phyloP scores from a whole-genome alignment of 2,797 vertebrate genomes.

The Lateolabrax maculatus region DNA sequence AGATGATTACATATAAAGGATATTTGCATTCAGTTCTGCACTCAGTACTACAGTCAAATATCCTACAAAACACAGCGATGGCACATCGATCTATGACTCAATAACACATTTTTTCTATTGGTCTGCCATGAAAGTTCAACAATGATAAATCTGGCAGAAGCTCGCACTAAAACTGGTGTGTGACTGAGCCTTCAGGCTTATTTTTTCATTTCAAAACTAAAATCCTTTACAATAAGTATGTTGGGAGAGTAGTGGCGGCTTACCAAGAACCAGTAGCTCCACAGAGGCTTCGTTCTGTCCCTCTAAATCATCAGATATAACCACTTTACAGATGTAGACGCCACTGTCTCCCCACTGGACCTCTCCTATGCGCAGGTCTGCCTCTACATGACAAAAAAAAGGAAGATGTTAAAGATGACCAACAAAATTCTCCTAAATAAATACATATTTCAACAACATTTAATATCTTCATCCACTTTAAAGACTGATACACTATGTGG shows the following conservation, averaged over 20 bases:
- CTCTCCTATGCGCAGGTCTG: slow-evolving; percentile 92
- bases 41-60: neutral
- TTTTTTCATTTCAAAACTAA: neutral
- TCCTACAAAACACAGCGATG: neutral
- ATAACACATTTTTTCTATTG: neutral
- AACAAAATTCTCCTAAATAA: neutral
- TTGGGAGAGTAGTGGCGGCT: slow-evolving; percentile 63
- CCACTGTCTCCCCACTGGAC: slow-evolving; percentile 96
- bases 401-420: neutral
- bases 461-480: neutral
- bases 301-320: slow-evolving; percentile 93
- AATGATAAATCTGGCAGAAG: neutral
- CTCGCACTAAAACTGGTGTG: neutral
- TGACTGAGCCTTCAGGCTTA: neutral
- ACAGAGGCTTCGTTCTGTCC: slow-evolving; percentile 93
- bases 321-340: slow-evolving; percentile 93
- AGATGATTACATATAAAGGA: neutral
- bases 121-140: neutral
- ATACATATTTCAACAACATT: neutral
- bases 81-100: neutral
- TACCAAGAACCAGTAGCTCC: slow-evolving; percentile 95
- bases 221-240: neutral
- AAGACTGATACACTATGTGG: too few species aligned
- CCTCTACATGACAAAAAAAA: slow-evolving; percentile 82
- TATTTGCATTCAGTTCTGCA: neutral